Evolutionary conservation across 2,797 vertebrate genomes (phyloP), one percentile per base, ranked within the genome.

Genomic region (Delichon dasypus): DNA sequence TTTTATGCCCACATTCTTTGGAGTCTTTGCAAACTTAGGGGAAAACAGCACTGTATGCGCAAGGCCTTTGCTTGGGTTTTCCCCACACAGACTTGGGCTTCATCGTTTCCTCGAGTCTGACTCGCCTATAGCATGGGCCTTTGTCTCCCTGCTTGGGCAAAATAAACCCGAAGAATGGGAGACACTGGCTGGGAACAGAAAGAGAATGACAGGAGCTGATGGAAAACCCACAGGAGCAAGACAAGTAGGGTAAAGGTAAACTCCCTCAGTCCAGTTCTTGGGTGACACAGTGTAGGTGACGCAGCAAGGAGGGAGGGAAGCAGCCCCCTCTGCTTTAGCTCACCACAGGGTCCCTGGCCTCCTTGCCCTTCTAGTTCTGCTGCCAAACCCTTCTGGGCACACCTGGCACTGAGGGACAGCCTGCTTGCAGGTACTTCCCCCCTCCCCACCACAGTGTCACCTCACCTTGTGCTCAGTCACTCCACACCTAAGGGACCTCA

Each of bases 271-370:
- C 57, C 42, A 61, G 38, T 30, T 91, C 23, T 12, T 4, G 9
- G 8, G 8, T 81, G 42, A 40, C 54, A 89, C 3, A 7, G 44
- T 6, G 21, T 6, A 47, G 45, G 26, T 92, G 66, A 91, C 51
- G 83, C 84, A 81, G 34, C 0, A 0, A 75, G 30, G 23, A n/a
- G 26, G 11, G 29, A 29, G 27, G 23, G 57, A 85, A 67, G 23
- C 9, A 70, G 22, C 34, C 2, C 23, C 5, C 3, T 40, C 42
- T 85, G 12, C 54, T 68, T 0, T 0, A 61, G 38, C 11, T 53
- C 21, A 10, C 42, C 47, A 22, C 29, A 22, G 8, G 8, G 30
- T 45, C 20, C 13, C 14, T 5, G 4, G 13, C 3, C 11, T 16
- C 20, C 32, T 54, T 54, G 3, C 5, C 38, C 34, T 27, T 26